A percentile compares a stretch with the other conserved stretches of the same genome.
These are phyloP conservation scores for Hartigia nigra DNA, from an alignment of 2,888 invertebrate genomes.

Conservation along the genomic window DNA sequence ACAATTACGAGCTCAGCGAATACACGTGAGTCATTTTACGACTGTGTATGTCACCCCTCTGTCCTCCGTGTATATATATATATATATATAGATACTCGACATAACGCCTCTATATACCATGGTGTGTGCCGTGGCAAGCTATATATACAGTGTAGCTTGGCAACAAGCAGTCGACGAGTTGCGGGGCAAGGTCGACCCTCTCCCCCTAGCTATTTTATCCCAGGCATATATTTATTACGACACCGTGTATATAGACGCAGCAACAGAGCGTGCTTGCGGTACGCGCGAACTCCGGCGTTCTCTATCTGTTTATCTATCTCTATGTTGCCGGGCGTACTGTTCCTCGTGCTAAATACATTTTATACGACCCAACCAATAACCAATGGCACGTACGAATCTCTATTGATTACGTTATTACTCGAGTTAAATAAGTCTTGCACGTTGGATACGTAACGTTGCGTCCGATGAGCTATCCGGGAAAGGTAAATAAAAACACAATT, in stretches of 20 bases:
- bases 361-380: background rate
- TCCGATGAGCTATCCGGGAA: background rate
- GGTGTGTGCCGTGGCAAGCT: slow-evolving; percentile 29
- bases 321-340: background rate
- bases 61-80: background rate
- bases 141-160: slow-evolving; percentile 61
- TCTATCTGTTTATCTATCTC: background rate
- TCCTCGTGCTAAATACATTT: background rate
- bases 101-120: slow-evolving; percentile 9
- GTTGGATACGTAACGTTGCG: background rate
- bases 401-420: background rate
- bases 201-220: slow-evolving; percentile 57
- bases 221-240: slow-evolving; percentile 60
- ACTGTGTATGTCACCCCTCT: background rate
- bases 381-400: background rate
- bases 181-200: slow-evolving; percentile 63
- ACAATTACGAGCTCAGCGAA: no score
- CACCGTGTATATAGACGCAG: slow-evolving; percentile 40
- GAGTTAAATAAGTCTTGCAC: background rate
- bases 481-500: background rate
- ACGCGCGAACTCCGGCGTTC: slow-evolving; percentile 6
- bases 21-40: background rate
- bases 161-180: slow-evolving; percentile 59
- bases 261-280: slow-evolving; percentile 11
- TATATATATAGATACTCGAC: background rate